Evolutionary conservation across 2,113 vertebrate genomes (phyloP).

Genomic region (human): GRCh38 chr3:111223501-111224000

Average conservation of each 20-base stretch:
- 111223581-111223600: constrained; percentile 6
- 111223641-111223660: neutral
- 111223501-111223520: constrained; percentile 30
- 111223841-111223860: neutral
- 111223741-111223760: neutral
- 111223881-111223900: neutral
- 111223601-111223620: neutral
- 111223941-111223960: neutral
- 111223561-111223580: neutral
- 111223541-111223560: constrained; percentile 3
- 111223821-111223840: neutral
- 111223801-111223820: neutral
- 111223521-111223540: neutral
- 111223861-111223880: neutral
- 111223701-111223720: neutral
- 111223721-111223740: neutral
- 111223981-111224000: neutral
- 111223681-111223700: neutral
- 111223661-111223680: neutral
- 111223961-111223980: neutral
- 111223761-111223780: too few species aligned
- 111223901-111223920: neutral
- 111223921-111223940: neutral
- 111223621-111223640: neutral
- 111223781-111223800: neutral